Evolutionary conservation across 2,888 invertebrate genomes (phyloP).

Genomic region (Rhingia rostrata): DNA sequence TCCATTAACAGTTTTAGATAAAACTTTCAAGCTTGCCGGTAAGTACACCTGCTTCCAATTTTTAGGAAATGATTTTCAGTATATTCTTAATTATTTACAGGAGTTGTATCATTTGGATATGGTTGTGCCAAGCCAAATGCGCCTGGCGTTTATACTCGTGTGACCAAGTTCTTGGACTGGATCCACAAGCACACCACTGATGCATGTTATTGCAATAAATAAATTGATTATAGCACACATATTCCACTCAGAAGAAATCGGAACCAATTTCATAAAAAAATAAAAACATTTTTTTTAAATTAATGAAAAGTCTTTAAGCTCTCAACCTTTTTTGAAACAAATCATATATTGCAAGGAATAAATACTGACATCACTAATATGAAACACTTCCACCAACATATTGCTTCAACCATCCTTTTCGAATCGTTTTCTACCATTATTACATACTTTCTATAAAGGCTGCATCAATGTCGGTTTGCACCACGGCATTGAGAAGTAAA

Average conservation of each 20-base stretch:
- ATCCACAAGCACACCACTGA: slow-evolving; percentile 79
- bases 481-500: too few relatives aligned
- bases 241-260: neutral
- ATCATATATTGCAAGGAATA: too few relatives aligned
- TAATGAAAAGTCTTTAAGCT: neutral
- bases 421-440: too few relatives aligned
- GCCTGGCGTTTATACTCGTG: slow-evolving; percentile 81
- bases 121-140: slow-evolving; percentile 81
- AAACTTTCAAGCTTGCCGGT: slow-evolving; percentile 79
- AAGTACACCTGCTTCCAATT: neutral
- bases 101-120: slow-evolving; percentile 80
- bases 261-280: neutral
- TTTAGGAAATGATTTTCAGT: neutral
- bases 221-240: neutral
- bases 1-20: slow-evolving; percentile 79
- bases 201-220: slow-evolving; percentile 79
- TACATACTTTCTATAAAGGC: too few relatives aligned
- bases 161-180: slow-evolving; percentile 80
- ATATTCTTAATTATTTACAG: too few relatives aligned
- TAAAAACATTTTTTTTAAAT: neutral
- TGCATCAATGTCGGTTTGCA: too few relatives aligned
- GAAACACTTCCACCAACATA: too few relatives aligned
- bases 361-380: too few relatives aligned
- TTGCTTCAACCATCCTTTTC: too few relatives aligned
- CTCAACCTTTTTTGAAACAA: too few relatives aligned